phyloP scores from a whole-genome alignment of 2,797 vertebrate species.

The Rhabdomys pumilio region DNA sequence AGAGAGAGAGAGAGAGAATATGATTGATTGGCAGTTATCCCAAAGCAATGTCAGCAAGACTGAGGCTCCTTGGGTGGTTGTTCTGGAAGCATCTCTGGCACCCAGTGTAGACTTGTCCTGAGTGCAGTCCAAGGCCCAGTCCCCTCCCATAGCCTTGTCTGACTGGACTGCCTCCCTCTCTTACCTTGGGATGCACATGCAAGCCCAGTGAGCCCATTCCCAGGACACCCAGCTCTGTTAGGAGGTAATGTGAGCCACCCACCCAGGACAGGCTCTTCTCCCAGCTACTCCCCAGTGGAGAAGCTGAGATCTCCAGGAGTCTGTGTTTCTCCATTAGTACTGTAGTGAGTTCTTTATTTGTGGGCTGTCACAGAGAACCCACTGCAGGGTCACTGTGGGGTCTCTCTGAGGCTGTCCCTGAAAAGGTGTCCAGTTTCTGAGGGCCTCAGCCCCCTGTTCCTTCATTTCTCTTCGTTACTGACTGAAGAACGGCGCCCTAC shows the following conservation, averaged over 20 bases:
- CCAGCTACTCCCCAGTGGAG: not conserved
- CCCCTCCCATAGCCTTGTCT: not conserved
- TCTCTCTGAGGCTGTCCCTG: not conserved
- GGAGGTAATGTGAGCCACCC: not conserved
- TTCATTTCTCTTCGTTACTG: not conserved
- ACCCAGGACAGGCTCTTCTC: rapidly evolving
- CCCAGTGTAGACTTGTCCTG: not conserved
- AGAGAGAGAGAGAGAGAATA: no score
- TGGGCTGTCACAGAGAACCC: not conserved
- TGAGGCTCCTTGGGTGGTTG: rapidly evolving
- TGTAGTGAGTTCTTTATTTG: not conserved
- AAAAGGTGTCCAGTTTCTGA: rapidly evolving
- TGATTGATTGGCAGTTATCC: not conserved
- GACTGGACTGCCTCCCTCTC: not conserved
- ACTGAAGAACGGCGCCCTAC: not conserved
- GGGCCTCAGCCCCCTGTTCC: not conserved
- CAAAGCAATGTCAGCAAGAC: not conserved
- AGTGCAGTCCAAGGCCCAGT: not conserved
- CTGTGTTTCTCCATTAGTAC: not conserved
- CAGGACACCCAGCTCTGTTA: rapidly evolving
- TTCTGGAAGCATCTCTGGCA: rapidly evolving
- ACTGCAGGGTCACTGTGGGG: not conserved
- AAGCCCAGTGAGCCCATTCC: not conserved
- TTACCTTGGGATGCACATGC: rapidly evolving
- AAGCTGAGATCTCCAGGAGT: not conserved